A percentile compares a stretch with the other conserved stretches of the same genome.
phyloP scores from a whole-genome alignment of 1,140 invertebrate species.

The Calliphora vicina region DNA sequence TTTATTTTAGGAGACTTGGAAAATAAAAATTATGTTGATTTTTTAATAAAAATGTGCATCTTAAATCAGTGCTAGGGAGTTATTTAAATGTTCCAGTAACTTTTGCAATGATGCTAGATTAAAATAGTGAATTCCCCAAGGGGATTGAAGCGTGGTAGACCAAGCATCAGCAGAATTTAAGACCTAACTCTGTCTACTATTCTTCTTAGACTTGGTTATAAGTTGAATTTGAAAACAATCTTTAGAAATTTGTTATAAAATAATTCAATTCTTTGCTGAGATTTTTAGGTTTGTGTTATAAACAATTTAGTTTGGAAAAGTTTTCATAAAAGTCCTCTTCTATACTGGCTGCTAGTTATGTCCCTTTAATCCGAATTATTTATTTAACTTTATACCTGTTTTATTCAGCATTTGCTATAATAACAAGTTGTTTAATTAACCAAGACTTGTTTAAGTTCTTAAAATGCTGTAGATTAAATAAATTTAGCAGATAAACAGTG shows the following conservation, averaged over 20 bases:
- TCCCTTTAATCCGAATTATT: no score
- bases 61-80: constrained; percentile 53
- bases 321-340: no score
- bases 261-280: no score
- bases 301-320: no score
- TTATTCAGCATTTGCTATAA: constrained; percentile 24
- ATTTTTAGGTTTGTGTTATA: no score
- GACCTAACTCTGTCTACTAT: constrained; percentile 39
- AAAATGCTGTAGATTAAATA: neutral
- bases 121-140: constrained; percentile 4
- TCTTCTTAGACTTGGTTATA: constrained; percentile 54
- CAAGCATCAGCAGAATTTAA: constrained; percentile 56
- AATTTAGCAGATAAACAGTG: constrained; percentile 28
- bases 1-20: no score
- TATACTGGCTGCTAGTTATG: neutral
- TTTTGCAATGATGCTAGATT: constrained; percentile 61
- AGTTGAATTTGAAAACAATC: no score
- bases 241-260: no score
- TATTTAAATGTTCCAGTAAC: constrained; percentile 44
- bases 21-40: no score
- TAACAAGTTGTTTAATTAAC: neutral
- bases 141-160: neutral
- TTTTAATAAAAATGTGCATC: no score
- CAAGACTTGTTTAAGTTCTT: constrained; percentile 18
- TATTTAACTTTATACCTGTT: no score